Base-by-base conservation (phyloP, 2,113 vertebrate species). In the Arothron firmamentum region DNA sequence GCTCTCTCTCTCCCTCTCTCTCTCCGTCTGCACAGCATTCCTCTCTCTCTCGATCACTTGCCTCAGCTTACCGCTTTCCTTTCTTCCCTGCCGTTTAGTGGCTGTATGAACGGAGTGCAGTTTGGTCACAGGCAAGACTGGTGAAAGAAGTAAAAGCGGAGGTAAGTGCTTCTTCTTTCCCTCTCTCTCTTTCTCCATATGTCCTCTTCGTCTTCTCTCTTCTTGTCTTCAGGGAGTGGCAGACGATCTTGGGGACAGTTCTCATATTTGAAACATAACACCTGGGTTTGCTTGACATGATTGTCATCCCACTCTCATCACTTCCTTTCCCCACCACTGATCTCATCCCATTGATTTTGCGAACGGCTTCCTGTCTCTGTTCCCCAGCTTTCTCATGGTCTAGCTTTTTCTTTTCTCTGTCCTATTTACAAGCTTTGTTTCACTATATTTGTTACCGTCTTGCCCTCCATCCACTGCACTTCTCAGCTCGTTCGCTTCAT, bases 91-190 rank as follows among this genome's bases (percentile, higher is more conserved):
- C 86, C 65, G 70, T 82, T 82, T 85, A 98, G 96, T 94, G 92
- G 75, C 86, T 98, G 90, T 87, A 80, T 87, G 91, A 91, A 75
- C 89, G 90, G 78, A 86, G 84, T 34, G 80, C 85, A 76, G 88
- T 89, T 59, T 92, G 92, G 92, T 86, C 89, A 64, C 85, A 87
- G 70, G 82, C 90, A 55, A 88, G 70, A 50, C 91, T 93, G 56
- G 93, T 88, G 78, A 85, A 72, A 87, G 91, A 92, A 92, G 95
- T 96, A 88, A 90, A 84, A 81, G 77, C 79, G 60, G 94, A 98
- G 96, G 95, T 95, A 93, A 94, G 91, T n/a, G 45, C 45, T 16
- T 8, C n/a, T n/a, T 8, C 45, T 16, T 13, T 38, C 72, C 42
- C 43, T 65, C 56, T 50, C 47, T 68, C 25, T 59, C 31, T 69